Evolutionary conservation across 2,888 invertebrate species (phyloP), one percentile per base, ranked within the genome.

Genomic region (Callyntrura guangdongensis): DNA sequence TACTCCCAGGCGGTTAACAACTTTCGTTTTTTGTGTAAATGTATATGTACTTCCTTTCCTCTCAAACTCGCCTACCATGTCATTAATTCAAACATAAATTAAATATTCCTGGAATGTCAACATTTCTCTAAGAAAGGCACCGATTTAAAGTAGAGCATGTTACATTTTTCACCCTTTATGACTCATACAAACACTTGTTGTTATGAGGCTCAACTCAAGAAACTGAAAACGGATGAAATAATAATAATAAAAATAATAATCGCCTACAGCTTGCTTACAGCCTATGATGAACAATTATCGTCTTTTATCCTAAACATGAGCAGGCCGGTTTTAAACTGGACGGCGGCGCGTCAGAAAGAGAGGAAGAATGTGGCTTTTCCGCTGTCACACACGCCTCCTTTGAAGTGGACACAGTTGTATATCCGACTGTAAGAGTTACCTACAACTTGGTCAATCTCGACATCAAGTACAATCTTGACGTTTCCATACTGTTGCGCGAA

Each of bases 371-470:
- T 1, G 89, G 87, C 2, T 83, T 92, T 59, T 89, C 92, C 0
- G 89, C 27, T 11, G 86, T 93, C 49, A 79, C 79, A 59, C 90
- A 92, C 53, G 92, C 92, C 56, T 94, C 95, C 67, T 95, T 96
- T 83, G 95, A 96, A 94, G 91, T 96, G 86, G 96, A 96, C 94
- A 95, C 96, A 2, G 94, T 96, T 5, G 94, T 96, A 53, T 96
- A 96, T 95, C 96, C 96, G 0, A 96, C 96, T 8, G 95, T 96
- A 84, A 95, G 95, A 83, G 96, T 96, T 47, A 95, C 95, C 53
- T 94, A 96, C 20, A 96, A 96, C 94, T 95, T 96, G 92, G 96
- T 96, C 93, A 96, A 96, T 94, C 95, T 95, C 93, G 95, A 93
- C 14, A 79, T 89, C 20, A 93, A 91, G 90, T 93, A 93, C 92